These are phyloP conservation scores for Acipenser transmontanus DNA, from an alignment of 2,797 vertebrate genomes.

Conservation along the genomic window DNA sequence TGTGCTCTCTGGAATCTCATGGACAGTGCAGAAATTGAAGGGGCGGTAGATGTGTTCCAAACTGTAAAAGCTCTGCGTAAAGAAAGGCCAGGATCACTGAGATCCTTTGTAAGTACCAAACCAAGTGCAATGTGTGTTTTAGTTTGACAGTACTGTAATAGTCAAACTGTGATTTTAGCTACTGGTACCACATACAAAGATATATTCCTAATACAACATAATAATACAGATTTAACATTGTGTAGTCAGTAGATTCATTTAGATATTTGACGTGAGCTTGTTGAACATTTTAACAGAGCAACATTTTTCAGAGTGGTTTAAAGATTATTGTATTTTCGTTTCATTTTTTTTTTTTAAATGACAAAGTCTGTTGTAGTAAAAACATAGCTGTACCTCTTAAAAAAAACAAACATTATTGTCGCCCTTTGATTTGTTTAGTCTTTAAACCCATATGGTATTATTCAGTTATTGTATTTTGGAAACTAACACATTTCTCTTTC, in stretches of 20 bases:
- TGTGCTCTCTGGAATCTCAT: conserved; percentile 84
- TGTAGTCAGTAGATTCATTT: too few species aligned
- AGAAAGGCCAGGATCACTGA: conserved; percentile 66
- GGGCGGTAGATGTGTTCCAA: conserved; percentile 85
- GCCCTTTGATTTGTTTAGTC: background rate
- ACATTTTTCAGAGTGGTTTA: too few species aligned
- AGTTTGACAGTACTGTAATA: background rate
- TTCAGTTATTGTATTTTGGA: conserved; percentile 1
- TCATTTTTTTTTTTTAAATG: background rate
- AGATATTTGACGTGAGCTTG: too few species aligned
- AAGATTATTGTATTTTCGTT: too few species aligned
- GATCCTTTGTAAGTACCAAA: conserved; percentile 63
- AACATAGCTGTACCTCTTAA: background rate
- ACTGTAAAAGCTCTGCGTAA: conserved; percentile 78
- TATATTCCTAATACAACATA: too few species aligned
- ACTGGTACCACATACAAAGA: too few species aligned
- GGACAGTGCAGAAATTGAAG: conserved; percentile 80
- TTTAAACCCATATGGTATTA: background rate
- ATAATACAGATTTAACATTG: too few species aligned
- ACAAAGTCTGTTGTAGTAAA: background rate
- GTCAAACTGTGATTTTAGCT: too few species aligned
- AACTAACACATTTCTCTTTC: conserved; percentile 9
- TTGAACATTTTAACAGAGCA: too few species aligned
- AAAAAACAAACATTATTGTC: background rate
- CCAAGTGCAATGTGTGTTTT: background rate